These are phyloP conservation scores for Oreochromis mossambicus DNA, from an alignment of 2,797 vertebrate genomes.

Conservation along the genomic window DNA sequence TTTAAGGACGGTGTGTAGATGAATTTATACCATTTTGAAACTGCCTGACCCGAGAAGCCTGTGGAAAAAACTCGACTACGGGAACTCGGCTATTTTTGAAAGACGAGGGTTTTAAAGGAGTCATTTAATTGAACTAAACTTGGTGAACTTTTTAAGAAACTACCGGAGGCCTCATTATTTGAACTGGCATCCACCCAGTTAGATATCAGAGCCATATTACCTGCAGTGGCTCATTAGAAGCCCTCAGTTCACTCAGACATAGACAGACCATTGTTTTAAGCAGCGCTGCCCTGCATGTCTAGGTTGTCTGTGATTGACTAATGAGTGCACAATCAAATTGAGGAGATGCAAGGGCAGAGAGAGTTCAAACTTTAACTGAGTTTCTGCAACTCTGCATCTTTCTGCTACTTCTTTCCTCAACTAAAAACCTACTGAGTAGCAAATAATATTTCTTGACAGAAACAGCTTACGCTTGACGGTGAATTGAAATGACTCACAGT, in stretches of 20 bases:
- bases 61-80: neutral
- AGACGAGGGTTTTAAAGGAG: neutral
- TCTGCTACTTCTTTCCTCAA: neutral
- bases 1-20: neutral
- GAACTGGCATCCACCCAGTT: constrained; percentile 33
- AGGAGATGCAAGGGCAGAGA: constrained; percentile 33
- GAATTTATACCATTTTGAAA: neutral
- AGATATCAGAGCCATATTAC: constrained; percentile 24
- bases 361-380: constrained; percentile 59
- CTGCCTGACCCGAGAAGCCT: neutral
- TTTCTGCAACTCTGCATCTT: constrained; percentile 16
- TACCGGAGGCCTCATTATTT: constrained; percentile 30
- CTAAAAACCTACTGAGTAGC: constrained; percentile 7
- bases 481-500: constrained; percentile 51
- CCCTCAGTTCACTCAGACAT: constrained; percentile 24
- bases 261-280: constrained; percentile 51
- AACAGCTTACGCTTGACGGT: constrained; percentile 18
- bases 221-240: constrained; percentile 26
- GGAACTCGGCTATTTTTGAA: neutral
- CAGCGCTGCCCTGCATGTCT: constrained; percentile 20
- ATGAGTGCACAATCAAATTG: constrained; percentile 53
- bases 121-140: neutral
- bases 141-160: constrained; percentile 6
- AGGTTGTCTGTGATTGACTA: constrained; percentile 39
- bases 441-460: constrained; percentile 38